Evolutionary conservation across 2,113 vertebrate species (phyloP).

Genomic region (Oncorhynchus clarkii): DNA sequence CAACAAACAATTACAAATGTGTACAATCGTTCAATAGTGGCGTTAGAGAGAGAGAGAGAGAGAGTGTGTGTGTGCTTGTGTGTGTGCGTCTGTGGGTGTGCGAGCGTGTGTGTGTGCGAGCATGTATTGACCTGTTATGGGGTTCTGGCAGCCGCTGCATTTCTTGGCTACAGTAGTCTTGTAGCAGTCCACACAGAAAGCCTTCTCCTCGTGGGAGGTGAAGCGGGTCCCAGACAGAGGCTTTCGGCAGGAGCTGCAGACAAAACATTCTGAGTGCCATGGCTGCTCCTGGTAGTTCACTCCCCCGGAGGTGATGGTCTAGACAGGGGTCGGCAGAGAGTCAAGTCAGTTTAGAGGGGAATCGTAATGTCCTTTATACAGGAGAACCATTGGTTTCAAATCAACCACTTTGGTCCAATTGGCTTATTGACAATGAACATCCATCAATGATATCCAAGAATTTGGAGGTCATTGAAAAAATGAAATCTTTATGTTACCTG

Average conservation of each 20-base stretch:
- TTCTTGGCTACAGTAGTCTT: conserved; percentile 94
- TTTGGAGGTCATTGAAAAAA: too few relatives aligned
- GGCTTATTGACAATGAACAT: too few relatives aligned
- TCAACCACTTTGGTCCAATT: too few relatives aligned
- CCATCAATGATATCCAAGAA: too few relatives aligned
- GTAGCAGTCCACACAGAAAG: conserved; percentile 96
- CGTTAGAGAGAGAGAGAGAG: neutral
- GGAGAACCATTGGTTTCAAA: too few relatives aligned
- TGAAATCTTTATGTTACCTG: conserved; percentile 69
- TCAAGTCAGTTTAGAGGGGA: conserved; percentile 3
- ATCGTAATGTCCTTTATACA: too few relatives aligned
- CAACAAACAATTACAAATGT: neutral
- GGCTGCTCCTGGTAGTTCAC: conserved; percentile 96
- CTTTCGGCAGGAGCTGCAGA: conserved; percentile 89
- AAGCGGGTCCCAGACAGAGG: conserved; percentile 87
- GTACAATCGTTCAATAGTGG: too few relatives aligned
- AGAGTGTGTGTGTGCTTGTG: neutral
- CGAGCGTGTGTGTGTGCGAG: neutral
- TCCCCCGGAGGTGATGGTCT: conserved; percentile 93
- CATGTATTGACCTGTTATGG: conserved; percentile 86
- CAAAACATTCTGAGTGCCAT: conserved; percentile 92
- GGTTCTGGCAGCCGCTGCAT: conserved; percentile 88
- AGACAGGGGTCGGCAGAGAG: conserved; percentile 5
- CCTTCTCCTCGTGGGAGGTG: conserved; percentile 88
- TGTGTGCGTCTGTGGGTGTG: neutral